Base-by-base conservation (phyloP, 1,140 invertebrate genomes). In the Camponotus floridanus region DNA sequence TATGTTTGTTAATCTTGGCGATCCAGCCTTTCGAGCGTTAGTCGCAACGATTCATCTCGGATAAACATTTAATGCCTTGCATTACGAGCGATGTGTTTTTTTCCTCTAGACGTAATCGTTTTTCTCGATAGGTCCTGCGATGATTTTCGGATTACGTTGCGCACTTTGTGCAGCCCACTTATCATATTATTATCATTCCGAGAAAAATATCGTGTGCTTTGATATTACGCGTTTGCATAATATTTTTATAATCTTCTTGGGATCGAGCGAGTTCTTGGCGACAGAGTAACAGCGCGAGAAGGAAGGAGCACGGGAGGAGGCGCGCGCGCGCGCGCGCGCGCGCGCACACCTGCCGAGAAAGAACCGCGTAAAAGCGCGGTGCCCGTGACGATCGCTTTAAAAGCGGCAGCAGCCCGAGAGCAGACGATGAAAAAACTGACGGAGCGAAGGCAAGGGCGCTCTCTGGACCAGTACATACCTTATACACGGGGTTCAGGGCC, bases 351-450 rank as follows among this genome's bases (percentile, higher is more conserved):
- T 90, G 88, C 89, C 87, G 86, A 86, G 81, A 88, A 87, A 91
- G 86, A 88, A 86, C 70, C 89, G 88, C 89, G 81, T 90, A 90
- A 90, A 90, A 90, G 89, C 89, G 89, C 89, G 88, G 90, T 89
- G 81, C 88, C 89, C 84, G 90, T 90, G 88, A 91, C 88, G 92
- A 91, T 92, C 88, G 90, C 87, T 92, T 92, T 90, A 88, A 91
- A 90, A 92, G 87, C 88, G 90, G 84, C 87, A 88, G 80, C 86
- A 88, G 87, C 74, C 80, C 88, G 76, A 88, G 88, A 90, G 89
- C 91, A 93, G 92, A 92, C 92, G 92, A 87, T 92, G 87, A 94
- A 93, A 93, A 93, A 93, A 92, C 90, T 91, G 91, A 91, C 91
- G 91, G 88, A 86, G 76, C 81, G 91, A 86, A 90, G 87, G 85